These are phyloP conservation scores for Pachypanchax playfairii DNA, from an alignment of 2,113 vertebrate species.

Conservation along the genomic window DNA sequence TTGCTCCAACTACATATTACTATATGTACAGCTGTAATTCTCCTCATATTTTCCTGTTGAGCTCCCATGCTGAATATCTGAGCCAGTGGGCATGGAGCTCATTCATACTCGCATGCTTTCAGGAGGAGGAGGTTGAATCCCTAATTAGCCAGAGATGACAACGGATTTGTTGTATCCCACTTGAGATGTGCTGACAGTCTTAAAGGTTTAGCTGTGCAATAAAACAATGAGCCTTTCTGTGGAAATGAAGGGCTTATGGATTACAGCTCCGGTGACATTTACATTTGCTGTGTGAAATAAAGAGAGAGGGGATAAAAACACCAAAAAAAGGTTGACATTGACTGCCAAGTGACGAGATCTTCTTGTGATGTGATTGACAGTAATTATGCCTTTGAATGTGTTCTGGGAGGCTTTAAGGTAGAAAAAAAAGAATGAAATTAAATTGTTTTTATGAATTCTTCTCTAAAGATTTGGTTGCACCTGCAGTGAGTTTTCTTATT, in stretches of 20 bases:
- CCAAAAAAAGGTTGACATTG: slow-evolving; percentile 6
- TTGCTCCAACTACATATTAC: neutral
- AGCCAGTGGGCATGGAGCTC: neutral
- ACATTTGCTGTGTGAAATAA: slow-evolving; percentile 19
- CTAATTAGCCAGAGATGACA: slow-evolving; percentile 25
- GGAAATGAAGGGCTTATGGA: neutral
- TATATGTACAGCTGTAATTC: neutral
- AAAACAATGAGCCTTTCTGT: slow-evolving; percentile 23
- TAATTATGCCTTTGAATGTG: slow-evolving; percentile 30
- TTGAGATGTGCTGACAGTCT: slow-evolving; percentile 17
- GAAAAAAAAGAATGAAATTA: neutral
- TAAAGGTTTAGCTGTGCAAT: slow-evolving; percentile 31
- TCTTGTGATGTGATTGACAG: slow-evolving; percentile 3
- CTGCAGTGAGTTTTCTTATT: slow-evolving; percentile 5
- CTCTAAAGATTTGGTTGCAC: slow-evolving; percentile 5
- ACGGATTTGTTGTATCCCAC: slow-evolving; percentile 31
- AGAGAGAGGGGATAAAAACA: slow-evolving; percentile 8
- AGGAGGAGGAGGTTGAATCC: slow-evolving; percentile 39
- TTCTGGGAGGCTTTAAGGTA: slow-evolving; percentile 12
- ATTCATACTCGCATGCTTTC: slow-evolving; percentile 12
- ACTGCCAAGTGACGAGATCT: slow-evolving; percentile 9
- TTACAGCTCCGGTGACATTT: slow-evolving; percentile 39
- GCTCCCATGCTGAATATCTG: slow-evolving; percentile 26
- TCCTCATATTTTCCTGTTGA: neutral
- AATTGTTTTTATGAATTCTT: neutral